A percentile compares a stretch with the other conserved stretches of the same genome.
Conservation (phyloP, 2,888 invertebrate species). For the Shargacucullia verbasci region DNA sequence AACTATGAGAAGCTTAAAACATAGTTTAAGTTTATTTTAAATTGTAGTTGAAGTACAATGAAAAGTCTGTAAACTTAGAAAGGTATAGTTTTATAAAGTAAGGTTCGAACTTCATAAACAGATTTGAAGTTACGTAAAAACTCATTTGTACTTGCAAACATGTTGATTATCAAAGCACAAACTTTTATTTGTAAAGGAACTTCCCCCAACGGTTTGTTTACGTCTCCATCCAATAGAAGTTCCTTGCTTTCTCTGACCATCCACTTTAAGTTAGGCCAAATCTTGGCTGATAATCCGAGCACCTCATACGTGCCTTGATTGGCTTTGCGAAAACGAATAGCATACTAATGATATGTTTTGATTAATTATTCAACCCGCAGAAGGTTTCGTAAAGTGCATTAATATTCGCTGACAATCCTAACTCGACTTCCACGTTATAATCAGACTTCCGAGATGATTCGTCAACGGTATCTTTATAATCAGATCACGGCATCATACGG, state of each 20-base stretch:
- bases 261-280: slow-evolving; percentile 10
- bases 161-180: not conserved
- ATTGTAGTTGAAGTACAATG: not conserved
- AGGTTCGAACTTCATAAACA: not conserved
- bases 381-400: slow-evolving; percentile 66
- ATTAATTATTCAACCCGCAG: slow-evolving; percentile 61
- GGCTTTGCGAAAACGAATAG: slow-evolving; percentile 35
- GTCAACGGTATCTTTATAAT: slow-evolving; percentile 53
- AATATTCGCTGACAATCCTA: slow-evolving; percentile 57
- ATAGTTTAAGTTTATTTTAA: no score
- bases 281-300: slow-evolving; percentile 14
- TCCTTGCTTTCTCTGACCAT: not conserved
- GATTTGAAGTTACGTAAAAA: not conserved
- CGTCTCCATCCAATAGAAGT: not conserved
- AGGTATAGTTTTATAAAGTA: not conserved
- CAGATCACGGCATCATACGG: slow-evolving; percentile 55
- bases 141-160: not conserved
- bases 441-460: slow-evolving; percentile 71
- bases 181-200: not conserved
- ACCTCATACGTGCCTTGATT: slow-evolving; percentile 32
- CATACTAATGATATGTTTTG: slow-evolving; percentile 54
- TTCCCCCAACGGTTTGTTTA: not conserved
- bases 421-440: slow-evolving; percentile 65
- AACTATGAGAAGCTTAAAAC: no score
- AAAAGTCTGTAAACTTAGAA: not conserved